Conservation (phyloP, 1,140 invertebrate genomes). For the Spodoptera litura region DNA sequence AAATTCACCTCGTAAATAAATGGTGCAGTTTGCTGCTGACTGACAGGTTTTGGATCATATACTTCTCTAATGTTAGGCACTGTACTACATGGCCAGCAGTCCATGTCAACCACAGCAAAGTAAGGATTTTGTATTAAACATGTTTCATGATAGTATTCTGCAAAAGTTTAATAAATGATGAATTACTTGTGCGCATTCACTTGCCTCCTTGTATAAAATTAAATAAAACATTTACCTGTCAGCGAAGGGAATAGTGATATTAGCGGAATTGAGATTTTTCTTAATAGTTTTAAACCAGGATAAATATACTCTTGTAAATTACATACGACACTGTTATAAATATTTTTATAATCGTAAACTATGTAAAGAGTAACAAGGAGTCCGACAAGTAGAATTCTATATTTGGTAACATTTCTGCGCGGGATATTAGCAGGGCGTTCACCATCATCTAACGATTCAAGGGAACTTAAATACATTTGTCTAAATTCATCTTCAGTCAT, state of each 20-base stretch:
- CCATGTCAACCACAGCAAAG: slow-evolving; percentile 90
- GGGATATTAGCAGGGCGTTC: slow-evolving; percentile 15
- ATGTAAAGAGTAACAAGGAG: slow-evolving; percentile 50
- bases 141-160: slow-evolving; percentile 92
- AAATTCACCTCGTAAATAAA: slow-evolving; percentile 79
- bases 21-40: slow-evolving; percentile 72
- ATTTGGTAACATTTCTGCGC: slow-evolving; percentile 45
- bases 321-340: slow-evolving; percentile 86
- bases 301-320: slow-evolving; percentile 90
- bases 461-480: slow-evolving; percentile 84
- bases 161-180: slow-evolving; percentile 62
- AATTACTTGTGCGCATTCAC: neutral
- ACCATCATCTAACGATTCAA: slow-evolving; percentile 72
- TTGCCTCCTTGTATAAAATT: neutral
- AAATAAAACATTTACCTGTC: slow-evolving; percentile 84
- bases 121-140: slow-evolving; percentile 92
- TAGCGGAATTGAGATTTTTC: slow-evolving; percentile 88
- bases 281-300: slow-evolving; percentile 88
- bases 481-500: slow-evolving; percentile 85
- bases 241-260: slow-evolving; percentile 88
- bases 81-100: slow-evolving; percentile 92
- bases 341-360: slow-evolving; percentile 75
- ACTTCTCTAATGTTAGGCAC: slow-evolving; percentile 86
- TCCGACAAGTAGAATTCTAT: slow-evolving; percentile 48
- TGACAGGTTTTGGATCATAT: slow-evolving; percentile 78